phyloP scores from a whole-genome alignment of 1,140 invertebrate species.

The Aphelenchoides fujianensis region DNA sequence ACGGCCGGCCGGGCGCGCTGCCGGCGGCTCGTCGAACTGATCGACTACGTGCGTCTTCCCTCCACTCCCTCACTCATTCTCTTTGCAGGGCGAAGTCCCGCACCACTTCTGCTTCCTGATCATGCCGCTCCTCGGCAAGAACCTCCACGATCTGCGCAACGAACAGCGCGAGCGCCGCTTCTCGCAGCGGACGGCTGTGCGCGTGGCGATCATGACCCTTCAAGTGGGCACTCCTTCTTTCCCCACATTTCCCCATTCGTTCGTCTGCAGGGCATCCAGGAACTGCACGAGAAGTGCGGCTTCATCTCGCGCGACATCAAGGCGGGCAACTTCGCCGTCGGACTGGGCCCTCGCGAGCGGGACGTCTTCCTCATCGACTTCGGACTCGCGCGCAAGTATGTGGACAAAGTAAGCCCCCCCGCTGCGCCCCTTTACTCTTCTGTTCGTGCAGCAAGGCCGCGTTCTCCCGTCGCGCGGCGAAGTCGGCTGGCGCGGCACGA shows the following conservation, averaged over 20 bases:
- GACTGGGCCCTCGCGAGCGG: constrained; percentile 21
- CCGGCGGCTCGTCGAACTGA: constrained; percentile 44
- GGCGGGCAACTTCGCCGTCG: constrained; percentile 50
- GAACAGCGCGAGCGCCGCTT: constrained; percentile 42
- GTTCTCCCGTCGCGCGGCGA: constrained; percentile 37
- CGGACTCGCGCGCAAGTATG: constrained; percentile 88
- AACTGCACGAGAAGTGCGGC: constrained; percentile 41
- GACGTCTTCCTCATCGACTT: constrained; percentile 79
- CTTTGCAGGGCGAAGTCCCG: constrained; percentile 11
- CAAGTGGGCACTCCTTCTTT: constrained; percentile 15
- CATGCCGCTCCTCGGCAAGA: constrained; percentile 48
- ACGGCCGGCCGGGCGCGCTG: constrained; percentile 30
- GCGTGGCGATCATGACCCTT: constrained; percentile 48
- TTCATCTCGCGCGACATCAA: constrained; percentile 50
- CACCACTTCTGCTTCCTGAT: constrained; percentile 40
- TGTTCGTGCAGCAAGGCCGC: constrained; percentile 73
- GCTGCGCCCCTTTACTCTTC: constrained; percentile 10
- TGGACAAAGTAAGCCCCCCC: constrained; percentile 61
- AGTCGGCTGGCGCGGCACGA: constrained; percentile 73
- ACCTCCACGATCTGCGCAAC: constrained; percentile 47
- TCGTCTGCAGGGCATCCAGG: constrained; percentile 40
- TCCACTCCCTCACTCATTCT: not conserved
- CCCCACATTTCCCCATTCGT: no score
- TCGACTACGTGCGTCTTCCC: constrained; percentile 43
- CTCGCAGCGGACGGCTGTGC: constrained; percentile 35